Conservation (phyloP, 2,113 vertebrate species). For the Pimephales promelas region DNA sequence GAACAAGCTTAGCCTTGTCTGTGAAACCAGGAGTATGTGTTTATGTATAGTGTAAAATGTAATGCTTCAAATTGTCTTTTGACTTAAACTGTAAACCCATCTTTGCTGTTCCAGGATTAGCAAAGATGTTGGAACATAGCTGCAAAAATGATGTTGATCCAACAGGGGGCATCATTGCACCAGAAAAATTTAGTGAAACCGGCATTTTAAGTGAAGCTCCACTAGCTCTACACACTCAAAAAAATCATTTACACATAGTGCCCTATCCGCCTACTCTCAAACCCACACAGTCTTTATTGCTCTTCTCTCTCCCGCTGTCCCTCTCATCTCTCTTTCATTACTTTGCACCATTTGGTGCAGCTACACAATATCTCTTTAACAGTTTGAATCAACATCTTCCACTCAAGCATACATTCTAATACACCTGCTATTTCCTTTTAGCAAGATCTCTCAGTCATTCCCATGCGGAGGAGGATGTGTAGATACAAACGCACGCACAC, state of each 20-base stretch:
- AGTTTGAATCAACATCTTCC: background rate
- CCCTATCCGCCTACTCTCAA: conserved; percentile 38
- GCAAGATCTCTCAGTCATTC: background rate
- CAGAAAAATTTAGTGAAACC: background rate
- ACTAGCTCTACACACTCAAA: background rate
- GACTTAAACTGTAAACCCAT: too few relatives aligned
- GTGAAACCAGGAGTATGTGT: too few relatives aligned
- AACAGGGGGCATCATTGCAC: conserved; percentile 68
- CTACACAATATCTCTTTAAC: background rate
- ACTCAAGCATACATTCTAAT: conserved; percentile 13
- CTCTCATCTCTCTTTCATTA: conserved; percentile 34
- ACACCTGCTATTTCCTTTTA: conserved; percentile 1
- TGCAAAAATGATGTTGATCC: conserved; percentile 35
- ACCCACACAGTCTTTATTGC: conserved; percentile 43
- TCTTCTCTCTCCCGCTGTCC: conserved; percentile 35
- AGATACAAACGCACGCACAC: conserved; percentile 25
- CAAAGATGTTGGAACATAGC: background rate
- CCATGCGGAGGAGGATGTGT: background rate
- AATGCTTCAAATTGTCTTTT: background rate
- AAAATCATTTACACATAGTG: conserved; percentile 34
- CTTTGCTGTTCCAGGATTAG: too few relatives aligned
- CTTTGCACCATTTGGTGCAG: conserved; percentile 40
- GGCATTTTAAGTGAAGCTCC: background rate
- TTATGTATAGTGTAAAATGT: too few relatives aligned
- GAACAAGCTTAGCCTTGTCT: too few relatives aligned